These are phyloP conservation scores for Cirrhinus molitorella DNA, from an alignment of 2,797 vertebrate genomes.

Conservation along the genomic window DNA sequence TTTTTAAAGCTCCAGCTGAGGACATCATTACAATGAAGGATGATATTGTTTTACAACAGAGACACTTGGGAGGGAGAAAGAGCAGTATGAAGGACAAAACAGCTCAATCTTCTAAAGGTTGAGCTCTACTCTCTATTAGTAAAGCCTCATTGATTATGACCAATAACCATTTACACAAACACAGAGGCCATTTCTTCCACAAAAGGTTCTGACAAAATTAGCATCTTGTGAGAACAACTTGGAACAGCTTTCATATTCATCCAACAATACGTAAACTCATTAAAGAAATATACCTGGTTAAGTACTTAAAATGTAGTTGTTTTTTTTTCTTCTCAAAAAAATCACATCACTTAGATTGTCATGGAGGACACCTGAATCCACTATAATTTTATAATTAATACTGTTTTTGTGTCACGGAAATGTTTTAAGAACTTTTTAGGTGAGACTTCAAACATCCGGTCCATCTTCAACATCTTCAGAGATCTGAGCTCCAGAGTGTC, in stretches of 20 bases:
- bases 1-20: slow-evolving; percentile 37
- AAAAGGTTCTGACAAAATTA: neutral
- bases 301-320: neutral
- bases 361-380: too few species aligned
- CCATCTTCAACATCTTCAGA: too few species aligned
- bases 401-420: too few species aligned
- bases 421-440: too few species aligned
- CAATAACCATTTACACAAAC: slow-evolving; percentile 45
- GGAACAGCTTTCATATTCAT: neutral
- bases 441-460: too few species aligned
- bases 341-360: neutral
- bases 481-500: too few species aligned
- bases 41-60: slow-evolving; percentile 32
- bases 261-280: neutral
- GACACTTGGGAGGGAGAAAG: slow-evolving; percentile 8
- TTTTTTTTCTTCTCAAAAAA: neutral
- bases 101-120: slow-evolving; percentile 58
- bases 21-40: slow-evolving; percentile 47
- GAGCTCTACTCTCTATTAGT: slow-evolving; percentile 46
- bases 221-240: neutral
- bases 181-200: slow-evolving; percentile 16
- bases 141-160: slow-evolving; percentile 52
- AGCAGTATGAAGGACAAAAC: slow-evolving; percentile 41
- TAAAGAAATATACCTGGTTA: neutral
- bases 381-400: too few species aligned